These are phyloP conservation scores for Oreochromis spilurus DNA, from an alignment of 2,113 vertebrate species.

Conservation along the genomic window DNA sequence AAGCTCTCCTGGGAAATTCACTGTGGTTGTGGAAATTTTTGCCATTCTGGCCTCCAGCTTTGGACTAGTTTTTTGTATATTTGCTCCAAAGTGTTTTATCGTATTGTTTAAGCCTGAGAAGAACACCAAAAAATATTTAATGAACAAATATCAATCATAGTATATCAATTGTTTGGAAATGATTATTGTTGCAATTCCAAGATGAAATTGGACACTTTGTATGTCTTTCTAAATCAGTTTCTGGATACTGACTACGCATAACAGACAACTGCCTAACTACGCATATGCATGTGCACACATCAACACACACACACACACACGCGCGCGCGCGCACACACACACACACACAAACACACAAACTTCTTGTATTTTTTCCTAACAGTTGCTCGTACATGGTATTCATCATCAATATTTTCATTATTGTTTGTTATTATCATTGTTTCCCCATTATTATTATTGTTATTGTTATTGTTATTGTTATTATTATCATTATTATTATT, in stretches of 20 bases:
- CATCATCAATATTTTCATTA: neutral
- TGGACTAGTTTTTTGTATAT: conserved; percentile 41
- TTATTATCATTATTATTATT: too few relatives aligned
- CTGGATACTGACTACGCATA: neutral
- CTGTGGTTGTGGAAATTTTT: rapidly evolving
- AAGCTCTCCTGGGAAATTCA: rapidly evolving
- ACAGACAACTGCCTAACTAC: neutral
- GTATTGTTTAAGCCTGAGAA: conserved; percentile 44
- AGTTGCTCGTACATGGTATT: neutral
- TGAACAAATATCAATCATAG: conserved; percentile 22
- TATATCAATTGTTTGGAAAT: neutral
- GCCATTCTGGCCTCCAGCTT: neutral
- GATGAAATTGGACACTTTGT: neutral
- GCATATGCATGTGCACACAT: neutral
- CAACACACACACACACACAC: neutral
- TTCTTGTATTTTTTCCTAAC: neutral
- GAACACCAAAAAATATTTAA: conserved; percentile 51
- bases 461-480: rapidly evolving
- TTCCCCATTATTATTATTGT: too few relatives aligned
- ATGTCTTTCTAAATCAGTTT: neutral
- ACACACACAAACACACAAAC: neutral
- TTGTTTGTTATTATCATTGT: neutral
- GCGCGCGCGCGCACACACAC: too few relatives aligned
- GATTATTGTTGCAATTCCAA: too few relatives aligned
- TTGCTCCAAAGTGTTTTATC: conserved; percentile 54